These are phyloP conservation scores for Pimpla rufipes DNA, from an alignment of 2,888 invertebrate species.

Conservation along the genomic window DNA sequence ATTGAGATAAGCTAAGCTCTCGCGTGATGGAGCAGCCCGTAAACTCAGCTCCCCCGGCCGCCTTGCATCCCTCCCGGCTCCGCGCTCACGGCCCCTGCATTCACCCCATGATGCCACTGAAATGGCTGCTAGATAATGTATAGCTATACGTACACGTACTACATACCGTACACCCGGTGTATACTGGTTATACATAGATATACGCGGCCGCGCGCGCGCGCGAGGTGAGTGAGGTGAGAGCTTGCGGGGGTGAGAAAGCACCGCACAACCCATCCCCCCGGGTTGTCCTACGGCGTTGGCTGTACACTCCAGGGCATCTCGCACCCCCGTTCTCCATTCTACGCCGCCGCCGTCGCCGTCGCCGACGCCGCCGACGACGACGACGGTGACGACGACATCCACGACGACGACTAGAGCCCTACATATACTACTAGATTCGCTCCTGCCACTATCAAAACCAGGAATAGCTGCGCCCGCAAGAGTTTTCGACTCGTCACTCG, in stretches of 20 bases:
- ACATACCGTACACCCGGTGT: constrained; percentile 42
- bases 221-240: constrained; percentile 54
- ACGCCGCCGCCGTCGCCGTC: constrained; percentile 40
- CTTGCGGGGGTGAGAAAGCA: constrained; percentile 49
- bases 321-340: constrained; percentile 46
- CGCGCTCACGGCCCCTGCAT: constrained; percentile 36
- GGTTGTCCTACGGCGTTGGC: constrained; percentile 54
- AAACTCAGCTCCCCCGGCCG: constrained; percentile 78
- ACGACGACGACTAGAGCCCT: constrained; percentile 39
- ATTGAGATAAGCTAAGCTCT: constrained; percentile 84
- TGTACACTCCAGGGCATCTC: constrained; percentile 55
- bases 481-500: constrained; percentile 37
- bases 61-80: constrained; percentile 45
- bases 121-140: constrained; percentile 83
- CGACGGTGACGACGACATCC: constrained; percentile 43
- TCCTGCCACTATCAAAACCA: constrained; percentile 12
- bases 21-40: constrained; percentile 84
- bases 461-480: constrained; percentile 26
- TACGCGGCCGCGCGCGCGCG: constrained; percentile 11
- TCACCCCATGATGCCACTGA: constrained; percentile 79
- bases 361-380: constrained; percentile 43
- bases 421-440: constrained; percentile 34
- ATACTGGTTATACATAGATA: constrained; percentile 35
- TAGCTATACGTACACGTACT: constrained; percentile 72
- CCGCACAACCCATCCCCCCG: constrained; percentile 47